Evolutionary conservation across 2,888 invertebrate genomes (phyloP), one percentile per base, ranked within the genome.

Genomic region (Leptothorax acervorum): DNA sequence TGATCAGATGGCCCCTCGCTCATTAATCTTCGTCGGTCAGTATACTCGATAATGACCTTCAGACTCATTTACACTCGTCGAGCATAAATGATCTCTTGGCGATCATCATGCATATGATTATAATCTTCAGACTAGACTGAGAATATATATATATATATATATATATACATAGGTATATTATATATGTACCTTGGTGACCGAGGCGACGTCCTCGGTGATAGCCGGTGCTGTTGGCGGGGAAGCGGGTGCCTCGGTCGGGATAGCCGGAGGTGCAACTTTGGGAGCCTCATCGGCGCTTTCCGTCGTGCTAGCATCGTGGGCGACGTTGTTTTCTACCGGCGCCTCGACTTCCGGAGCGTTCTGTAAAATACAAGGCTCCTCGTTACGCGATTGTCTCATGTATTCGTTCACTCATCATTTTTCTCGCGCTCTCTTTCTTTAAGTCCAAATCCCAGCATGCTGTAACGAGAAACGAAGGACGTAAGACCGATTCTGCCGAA

Each of bases 1-100:
- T 85, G 84, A 91, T 95, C 94, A 95, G 94, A 94, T 95, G 94
- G 94, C 94, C 94, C 94, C 94, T 94, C 94, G 93, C 94, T 92
- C 94, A 66, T 68, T 84, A 88, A 89, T 94, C 94, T 93, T 92
- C 94, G 63, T 75, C 55, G 91, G 88, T 85, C 90, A 87, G 87
- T 90, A 82, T 87, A 57, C 85, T 82, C 62, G 88, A 90, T 88
- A 88, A 88, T 83, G 91, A 84, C 89, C 88, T 86, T 93, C 92
- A 91, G 94, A 83, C 93, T 92, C 91, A 91, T 71, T 85, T 85
- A 86, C 71, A 68, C 92, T 92, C 90, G 68, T 71, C 91, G 85
- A 92, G 91, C 91, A 76, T 89, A 87, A 85, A 87, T 90, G 91
- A 92, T 90, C 91, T 79, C 79, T 82, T 83, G 94, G 94, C 93